Conservation (phyloP, 2,113 vertebrate genomes). For the Trematocara stigmaticum region DNA sequence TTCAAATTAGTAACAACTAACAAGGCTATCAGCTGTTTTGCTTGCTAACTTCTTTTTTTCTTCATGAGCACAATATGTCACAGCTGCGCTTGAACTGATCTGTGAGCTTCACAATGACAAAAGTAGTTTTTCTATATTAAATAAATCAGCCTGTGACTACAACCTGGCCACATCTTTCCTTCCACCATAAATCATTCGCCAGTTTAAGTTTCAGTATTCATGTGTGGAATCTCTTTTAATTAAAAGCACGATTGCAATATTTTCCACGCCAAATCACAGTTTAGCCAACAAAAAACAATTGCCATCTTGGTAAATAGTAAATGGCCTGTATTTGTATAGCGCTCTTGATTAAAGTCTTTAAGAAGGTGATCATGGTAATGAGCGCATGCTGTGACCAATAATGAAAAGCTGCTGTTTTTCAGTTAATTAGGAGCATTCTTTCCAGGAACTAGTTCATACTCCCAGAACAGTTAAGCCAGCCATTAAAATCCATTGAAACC, state of each 20-base stretch:
- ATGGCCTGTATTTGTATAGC: too few species aligned
- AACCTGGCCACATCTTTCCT: background rate
- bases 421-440: background rate
- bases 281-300: background rate
- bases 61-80: background rate
- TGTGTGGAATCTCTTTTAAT: background rate
- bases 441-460: background rate
- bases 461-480: background rate
- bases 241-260: background rate
- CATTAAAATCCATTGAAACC: background rate
- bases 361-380: background rate
- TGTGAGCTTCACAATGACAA: background rate
- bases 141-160: background rate
- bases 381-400: background rate
- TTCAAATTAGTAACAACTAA: background rate
- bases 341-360: background rate
- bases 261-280: background rate
- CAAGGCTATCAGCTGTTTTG: background rate
- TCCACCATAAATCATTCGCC: background rate
- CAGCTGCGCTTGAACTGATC: background rate
- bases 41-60: background rate
- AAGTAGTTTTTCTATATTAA: background rate
- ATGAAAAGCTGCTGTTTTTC: background rate
- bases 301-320: background rate
- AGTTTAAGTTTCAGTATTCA: background rate